Conservation (phyloP, 2,797 vertebrate species). For the Scleropages formosus region DNA sequence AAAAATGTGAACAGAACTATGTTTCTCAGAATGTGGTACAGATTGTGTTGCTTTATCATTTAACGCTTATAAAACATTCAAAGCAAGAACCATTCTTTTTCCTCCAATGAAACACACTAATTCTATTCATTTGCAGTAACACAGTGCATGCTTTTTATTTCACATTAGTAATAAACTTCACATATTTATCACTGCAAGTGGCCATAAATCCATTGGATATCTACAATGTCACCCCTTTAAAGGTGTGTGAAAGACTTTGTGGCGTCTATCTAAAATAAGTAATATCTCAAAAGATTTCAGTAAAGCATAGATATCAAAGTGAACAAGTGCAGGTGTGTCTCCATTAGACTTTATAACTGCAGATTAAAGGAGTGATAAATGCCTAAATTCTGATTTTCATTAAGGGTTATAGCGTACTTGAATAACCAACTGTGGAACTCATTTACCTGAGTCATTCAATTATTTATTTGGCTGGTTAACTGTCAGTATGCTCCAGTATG, state of each 20-base stretch:
- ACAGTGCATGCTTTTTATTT: not conserved
- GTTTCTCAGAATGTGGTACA: no score
- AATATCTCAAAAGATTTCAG: no score
- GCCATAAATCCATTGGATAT: no score
- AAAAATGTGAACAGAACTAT: no score
- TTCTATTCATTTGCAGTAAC: no score
- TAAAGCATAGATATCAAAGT: not conserved
- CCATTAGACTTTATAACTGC: not conserved
- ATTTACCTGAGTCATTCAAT: constrained; percentile 1
- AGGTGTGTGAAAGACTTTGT: no score
- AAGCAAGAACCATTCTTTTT: no score
- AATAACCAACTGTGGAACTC: not conserved
- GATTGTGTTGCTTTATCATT: no score
- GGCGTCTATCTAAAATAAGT: no score
- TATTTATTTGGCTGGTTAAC: not conserved
- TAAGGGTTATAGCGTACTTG: constrained; percentile 2
- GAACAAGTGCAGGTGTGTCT: not conserved
- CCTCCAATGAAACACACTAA: no score
- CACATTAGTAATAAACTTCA: not conserved
- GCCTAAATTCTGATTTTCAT: not conserved
- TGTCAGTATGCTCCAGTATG: not conserved
- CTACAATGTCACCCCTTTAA: no score
- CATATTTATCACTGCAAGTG: not conserved
- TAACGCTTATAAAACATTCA: no score
- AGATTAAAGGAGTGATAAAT: not conserved